phyloP scores from a whole-genome alignment of 2,113 vertebrate genomes.

The Pogona vitticeps region DNA sequence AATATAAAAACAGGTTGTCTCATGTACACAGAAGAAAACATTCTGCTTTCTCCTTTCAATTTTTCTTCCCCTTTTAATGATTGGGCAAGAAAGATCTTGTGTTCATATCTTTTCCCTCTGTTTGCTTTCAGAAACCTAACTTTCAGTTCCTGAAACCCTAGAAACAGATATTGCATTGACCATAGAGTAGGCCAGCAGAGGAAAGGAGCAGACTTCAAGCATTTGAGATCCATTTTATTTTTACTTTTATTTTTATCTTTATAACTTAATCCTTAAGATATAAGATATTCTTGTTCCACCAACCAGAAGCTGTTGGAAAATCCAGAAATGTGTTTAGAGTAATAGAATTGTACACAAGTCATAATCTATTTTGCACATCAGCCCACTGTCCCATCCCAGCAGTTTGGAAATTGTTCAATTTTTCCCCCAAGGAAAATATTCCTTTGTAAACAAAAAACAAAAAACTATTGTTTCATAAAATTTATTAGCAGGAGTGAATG shows the following conservation, averaged over 20 bases:
- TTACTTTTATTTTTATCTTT: neutral
- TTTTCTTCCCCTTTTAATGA: too few species aligned
- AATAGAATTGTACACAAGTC: neutral
- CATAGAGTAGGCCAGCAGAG: neutral
- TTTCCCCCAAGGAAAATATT: too few species aligned
- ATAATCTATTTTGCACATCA: neutral
- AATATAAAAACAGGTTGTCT: neutral
- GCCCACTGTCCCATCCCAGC: too few species aligned
- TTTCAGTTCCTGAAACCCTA: too few species aligned
- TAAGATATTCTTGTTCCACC: neutral
- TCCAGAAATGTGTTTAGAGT: neutral
- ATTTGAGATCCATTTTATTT: too few species aligned
- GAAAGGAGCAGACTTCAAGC: too few species aligned
- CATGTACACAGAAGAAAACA: neutral
- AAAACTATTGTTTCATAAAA: too few species aligned
- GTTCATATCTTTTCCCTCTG: neutral
- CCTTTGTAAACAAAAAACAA: too few species aligned
- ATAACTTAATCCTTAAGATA: too few species aligned
- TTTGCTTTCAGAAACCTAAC: neutral
- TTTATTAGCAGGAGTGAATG: too few species aligned
- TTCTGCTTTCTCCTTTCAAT: neutral
- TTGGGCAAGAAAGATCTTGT: neutral
- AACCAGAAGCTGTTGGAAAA: neutral
- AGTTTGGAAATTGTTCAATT: too few species aligned
- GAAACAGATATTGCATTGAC: neutral